Evolutionary conservation across 2,113 vertebrate species (phyloP).

Genomic region (Percopsis transmontana): DNA sequence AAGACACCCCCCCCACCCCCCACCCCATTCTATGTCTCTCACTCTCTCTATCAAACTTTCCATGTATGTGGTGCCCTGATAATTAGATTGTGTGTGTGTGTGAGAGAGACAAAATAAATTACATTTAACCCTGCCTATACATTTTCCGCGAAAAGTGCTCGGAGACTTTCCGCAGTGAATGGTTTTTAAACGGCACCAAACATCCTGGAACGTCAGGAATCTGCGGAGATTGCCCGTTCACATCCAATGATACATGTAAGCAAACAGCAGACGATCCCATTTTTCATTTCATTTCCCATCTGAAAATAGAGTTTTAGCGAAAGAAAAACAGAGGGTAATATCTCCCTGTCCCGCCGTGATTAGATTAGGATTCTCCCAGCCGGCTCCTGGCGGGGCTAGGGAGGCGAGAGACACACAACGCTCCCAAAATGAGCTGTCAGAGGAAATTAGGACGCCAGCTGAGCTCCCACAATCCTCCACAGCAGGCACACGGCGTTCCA

Average conservation of each 20-base stretch:
- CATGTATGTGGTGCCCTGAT: slow-evolving; percentile 31
- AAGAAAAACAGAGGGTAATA: slow-evolving; percentile 71
- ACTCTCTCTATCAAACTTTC: slow-evolving; percentile 7
- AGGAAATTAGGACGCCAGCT: slow-evolving; percentile 86
- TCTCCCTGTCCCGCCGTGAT: slow-evolving; percentile 76
- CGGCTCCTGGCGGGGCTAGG: slow-evolving; percentile 33
- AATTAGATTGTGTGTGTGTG: slow-evolving; percentile 25
- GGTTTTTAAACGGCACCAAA: slow-evolving; percentile 7
- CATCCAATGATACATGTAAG: slow-evolving; percentile 3
- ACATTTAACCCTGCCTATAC: slow-evolving; percentile 1
- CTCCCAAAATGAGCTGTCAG: slow-evolving; percentile 94
- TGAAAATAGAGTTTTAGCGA: slow-evolving; percentile 10
- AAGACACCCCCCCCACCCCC: slow-evolving; percentile 5
- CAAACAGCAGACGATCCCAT: slow-evolving; percentile 25
- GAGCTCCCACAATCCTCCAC: slow-evolving; percentile 77
- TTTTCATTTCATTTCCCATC: slow-evolving; percentile 40
- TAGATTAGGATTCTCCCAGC: slow-evolving; percentile 70
- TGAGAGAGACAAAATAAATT: slow-evolving; percentile 19
- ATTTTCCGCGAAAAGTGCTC: neutral
- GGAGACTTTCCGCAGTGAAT: neutral
- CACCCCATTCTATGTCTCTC: neutral
- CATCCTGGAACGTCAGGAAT: neutral
- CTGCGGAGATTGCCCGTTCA: neutral
- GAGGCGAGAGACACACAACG: slow-evolving; percentile 80
- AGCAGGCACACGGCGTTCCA: slow-evolving; percentile 81